Evolutionary conservation across 2,888 invertebrate genomes (phyloP), one percentile per base, ranked within the genome.

Genomic region (Cerceris ruficornis): DNA sequence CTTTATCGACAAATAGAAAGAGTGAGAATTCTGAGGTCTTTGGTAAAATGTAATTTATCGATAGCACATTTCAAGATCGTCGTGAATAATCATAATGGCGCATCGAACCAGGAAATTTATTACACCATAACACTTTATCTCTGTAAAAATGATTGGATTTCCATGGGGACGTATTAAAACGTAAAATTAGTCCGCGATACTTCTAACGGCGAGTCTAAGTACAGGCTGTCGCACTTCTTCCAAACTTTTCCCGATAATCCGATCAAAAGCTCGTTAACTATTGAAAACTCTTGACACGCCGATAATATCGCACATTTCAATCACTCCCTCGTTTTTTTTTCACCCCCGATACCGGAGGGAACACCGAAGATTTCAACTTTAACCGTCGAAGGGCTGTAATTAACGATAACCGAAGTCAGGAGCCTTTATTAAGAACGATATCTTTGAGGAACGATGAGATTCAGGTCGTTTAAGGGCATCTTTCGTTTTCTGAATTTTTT

Each of bases 241-340:
- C 52, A 64, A 88, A 88, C 81, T 86, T 88, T 86, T 74, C 54
- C 75, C 85, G 84, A 87, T 89, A 87, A 89, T 86, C 83, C 84
- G 83, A 89, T 89, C 85, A 88, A 87, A 88, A 87, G 87, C 87
- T 87, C 88, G 87, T 88, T 89, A 87, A 76, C 73, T 79, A 81
- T 81, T 73, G 82, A 80, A 83, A 85, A 83, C 79, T 77, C 69
- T 71, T 62, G 79, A 81, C 82, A 69, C 75, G 62, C 76, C 77
- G 79, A 83, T 82, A 82, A 81, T 79, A 76, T 81, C 78, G 70
- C 69, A 64, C 74, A 69, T 71, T 75, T 82, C 81, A 75, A 78
- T 82, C 69, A 54, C 28, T 9, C 2, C 9, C 9, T 11, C 50
- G 7, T 6, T 13, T 46, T 42, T 17, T 41, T 11, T n/a, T 42